Percentiles rank a stretch among this genome's conserved stretches.
These are phyloP conservation scores for Rhizoglyphus robini DNA, from an alignment of 1,140 invertebrate species.

Conservation along the genomic window DNA sequence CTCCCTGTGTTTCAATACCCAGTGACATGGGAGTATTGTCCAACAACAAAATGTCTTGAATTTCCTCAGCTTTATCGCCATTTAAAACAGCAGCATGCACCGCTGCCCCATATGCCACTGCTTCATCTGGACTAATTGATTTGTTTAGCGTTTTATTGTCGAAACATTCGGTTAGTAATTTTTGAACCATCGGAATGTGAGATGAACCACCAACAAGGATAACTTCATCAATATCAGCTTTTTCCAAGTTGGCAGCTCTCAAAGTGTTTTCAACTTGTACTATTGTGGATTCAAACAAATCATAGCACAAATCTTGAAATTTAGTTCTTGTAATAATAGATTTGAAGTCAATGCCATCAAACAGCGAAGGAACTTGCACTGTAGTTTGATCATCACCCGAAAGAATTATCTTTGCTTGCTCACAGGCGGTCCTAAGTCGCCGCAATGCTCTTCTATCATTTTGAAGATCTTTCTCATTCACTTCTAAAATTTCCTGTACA, in stretches of 20 bases:
- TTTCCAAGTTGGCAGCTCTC: conserved; percentile 23
- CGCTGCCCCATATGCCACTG: conserved; percentile 36
- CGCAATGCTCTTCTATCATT: not conserved
- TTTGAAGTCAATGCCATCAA: conserved; percentile 29
- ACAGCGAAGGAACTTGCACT: not conserved
- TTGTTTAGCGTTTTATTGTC: no score
- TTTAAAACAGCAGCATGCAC: no score
- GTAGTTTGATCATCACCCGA: not conserved
- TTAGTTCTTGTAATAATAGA: conserved; percentile 19
- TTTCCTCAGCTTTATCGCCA: conserved; percentile 29
- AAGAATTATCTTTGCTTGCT: conserved; percentile 15
- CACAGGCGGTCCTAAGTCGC: conserved; percentile 8
- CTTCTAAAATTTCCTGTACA: conserved; percentile 18
- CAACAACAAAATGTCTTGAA: conserved; percentile 46
- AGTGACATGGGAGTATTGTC: no score
- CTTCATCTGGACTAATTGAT: conserved; percentile 36
- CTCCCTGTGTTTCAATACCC: conserved; percentile 46
- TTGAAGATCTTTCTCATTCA: conserved; percentile 2
- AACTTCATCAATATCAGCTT: conserved; percentile 25
- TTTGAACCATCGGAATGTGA: conserved; percentile 26
- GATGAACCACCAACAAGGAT: conserved; percentile 29
- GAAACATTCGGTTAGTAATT: no score
- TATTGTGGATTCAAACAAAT: conserved; percentile 26
- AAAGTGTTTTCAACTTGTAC: conserved; percentile 22
- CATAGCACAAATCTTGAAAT: conserved; percentile 25